phyloP scores from a whole-genome alignment of 2,113 vertebrate genomes.

The Symphodus melops region DNA sequence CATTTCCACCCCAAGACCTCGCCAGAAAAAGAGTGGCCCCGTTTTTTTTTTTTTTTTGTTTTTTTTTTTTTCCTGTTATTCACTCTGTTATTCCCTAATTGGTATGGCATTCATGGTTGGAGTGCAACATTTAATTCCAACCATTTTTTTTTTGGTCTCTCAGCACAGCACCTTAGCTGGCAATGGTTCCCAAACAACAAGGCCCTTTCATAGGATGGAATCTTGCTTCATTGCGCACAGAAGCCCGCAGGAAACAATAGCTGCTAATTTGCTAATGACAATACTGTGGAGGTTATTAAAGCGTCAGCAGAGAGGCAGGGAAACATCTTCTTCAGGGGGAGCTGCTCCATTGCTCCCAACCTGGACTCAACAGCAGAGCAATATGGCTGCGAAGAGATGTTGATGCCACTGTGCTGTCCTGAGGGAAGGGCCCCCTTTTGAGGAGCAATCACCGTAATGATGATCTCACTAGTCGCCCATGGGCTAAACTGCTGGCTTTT shows the following conservation, averaged over 20 bases:
- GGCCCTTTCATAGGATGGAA: constrained; percentile 42
- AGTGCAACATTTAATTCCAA: constrained; percentile 48
- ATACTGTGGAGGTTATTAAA: constrained; percentile 74
- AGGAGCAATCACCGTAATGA: constrained; percentile 71
- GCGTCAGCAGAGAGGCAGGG: constrained; percentile 59
- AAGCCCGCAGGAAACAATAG: constrained; percentile 62
- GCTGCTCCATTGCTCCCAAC: constrained; percentile 64
- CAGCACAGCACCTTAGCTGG: constrained; percentile 55
- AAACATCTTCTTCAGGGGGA: constrained; percentile 48
- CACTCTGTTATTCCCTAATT: constrained; percentile 59
- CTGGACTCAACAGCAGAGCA: constrained; percentile 59
- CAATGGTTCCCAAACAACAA: constrained; percentile 57
- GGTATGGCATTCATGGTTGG: constrained; percentile 60
- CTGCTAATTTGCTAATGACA: constrained; percentile 78
- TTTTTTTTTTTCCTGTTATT: background rate
- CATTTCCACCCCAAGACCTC: constrained; percentile 52
- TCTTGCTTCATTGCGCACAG: constrained; percentile 54
- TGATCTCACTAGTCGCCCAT: constrained; percentile 56
- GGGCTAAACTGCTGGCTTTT: constrained; percentile 61
- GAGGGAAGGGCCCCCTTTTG: constrained; percentile 53
- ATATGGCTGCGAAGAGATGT: constrained; percentile 38
- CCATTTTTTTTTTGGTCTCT: constrained; percentile 51
- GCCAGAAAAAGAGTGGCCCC: constrained; percentile 22
- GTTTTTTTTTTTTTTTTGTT: background rate
- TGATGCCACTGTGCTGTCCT: constrained; percentile 44